These are phyloP conservation scores for Anarhynchus alexandrinus DNA, from an alignment of 2,113 vertebrate genomes.

Conservation along the genomic window DNA sequence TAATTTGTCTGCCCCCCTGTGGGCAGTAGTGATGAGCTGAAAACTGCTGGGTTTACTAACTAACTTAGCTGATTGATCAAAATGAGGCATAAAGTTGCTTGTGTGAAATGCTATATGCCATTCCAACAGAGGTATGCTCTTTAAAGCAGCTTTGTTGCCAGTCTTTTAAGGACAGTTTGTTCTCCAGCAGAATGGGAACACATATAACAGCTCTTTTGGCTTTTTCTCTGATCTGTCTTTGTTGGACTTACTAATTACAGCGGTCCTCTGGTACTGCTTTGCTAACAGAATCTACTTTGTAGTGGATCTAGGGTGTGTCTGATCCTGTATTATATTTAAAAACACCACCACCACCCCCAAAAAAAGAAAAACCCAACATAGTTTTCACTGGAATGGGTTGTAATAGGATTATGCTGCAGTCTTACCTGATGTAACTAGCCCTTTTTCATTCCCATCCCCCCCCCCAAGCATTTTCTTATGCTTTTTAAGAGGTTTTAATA, in stretches of 20 bases:
- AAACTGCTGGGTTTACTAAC: background rate
- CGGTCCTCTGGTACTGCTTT: background rate
- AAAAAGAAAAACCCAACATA: background rate
- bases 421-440: background rate
- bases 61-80: background rate
- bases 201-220: background rate
- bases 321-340: background rate
- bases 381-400: background rate
- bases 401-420: background rate
- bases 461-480: background rate
- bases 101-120: rapidly evolving
- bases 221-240: background rate
- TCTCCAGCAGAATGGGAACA: background rate
- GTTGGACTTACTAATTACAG: background rate
- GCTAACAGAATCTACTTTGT: background rate
- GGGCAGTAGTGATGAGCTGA: background rate
- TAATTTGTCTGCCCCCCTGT: background rate
- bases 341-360: background rate
- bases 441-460: background rate
- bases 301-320: background rate
- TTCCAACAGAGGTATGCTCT: background rate
- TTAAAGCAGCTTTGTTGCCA: background rate
- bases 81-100: background rate
- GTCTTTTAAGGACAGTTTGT: background rate
- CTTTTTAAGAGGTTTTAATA: background rate